A percentile compares a stretch with the other conserved stretches of the same genome.
These are phyloP conservation scores for Leptura quadrifasciata DNA, from an alignment of 2,888 invertebrate genomes.

Conservation along the genomic window DNA sequence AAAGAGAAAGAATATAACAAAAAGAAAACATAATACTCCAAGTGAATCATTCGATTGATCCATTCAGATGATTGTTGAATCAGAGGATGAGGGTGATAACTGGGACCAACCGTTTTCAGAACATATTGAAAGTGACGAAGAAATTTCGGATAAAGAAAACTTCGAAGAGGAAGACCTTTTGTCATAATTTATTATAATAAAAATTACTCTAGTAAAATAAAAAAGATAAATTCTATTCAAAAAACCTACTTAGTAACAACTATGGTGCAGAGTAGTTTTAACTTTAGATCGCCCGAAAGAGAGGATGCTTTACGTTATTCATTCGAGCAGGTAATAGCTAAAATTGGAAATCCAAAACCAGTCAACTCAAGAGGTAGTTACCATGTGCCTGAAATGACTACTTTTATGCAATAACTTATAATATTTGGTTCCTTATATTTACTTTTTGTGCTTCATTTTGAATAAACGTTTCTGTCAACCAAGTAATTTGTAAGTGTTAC, in stretches of 20 bases:
- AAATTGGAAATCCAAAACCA: slow-evolving; percentile 18
- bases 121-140: slow-evolving; percentile 14
- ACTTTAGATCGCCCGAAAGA: slow-evolving; percentile 19
- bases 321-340: not conserved
- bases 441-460: not conserved
- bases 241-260: slow-evolving; percentile 6
- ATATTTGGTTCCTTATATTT: not conserved
- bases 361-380: slow-evolving; percentile 30
- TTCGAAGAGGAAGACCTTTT: slow-evolving; percentile 31
- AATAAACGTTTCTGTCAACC: slow-evolving; percentile 6
- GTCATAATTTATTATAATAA: slow-evolving; percentile 26
- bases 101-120: slow-evolving; percentile 31
- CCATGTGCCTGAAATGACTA: slow-evolving; percentile 4
- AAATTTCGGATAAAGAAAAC: slow-evolving; percentile 18
- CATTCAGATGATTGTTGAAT: slow-evolving; percentile 29
- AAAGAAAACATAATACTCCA: slow-evolving; percentile 14
- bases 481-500: not conserved
- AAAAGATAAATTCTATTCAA: not conserved
- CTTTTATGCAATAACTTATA: not conserved
- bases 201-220: slow-evolving; percentile 14
- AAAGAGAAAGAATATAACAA: not conserved
- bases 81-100: slow-evolving; percentile 34
- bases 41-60: slow-evolving; percentile 18
- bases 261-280: slow-evolving; percentile 13
- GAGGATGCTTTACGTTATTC: slow-evolving; percentile 19